Base-by-base conservation (phyloP, 2,113 vertebrate species). In the Montifringilla adamsi region DNA sequence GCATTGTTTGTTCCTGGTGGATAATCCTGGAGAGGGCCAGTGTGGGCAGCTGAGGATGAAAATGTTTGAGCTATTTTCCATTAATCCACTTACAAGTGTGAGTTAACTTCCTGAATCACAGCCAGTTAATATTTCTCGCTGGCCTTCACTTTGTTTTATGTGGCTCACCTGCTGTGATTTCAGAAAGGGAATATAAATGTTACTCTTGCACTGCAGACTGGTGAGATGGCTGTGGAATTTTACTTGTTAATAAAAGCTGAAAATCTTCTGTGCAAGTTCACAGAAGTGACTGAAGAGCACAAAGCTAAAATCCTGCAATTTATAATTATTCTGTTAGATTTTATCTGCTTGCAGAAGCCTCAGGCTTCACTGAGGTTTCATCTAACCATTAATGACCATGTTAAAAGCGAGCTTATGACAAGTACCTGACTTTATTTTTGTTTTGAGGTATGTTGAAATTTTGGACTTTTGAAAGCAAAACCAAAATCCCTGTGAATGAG, bases 351-450 rank as follows among this genome's bases (percentile, higher is more conserved):
- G 41, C 16, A 70, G 74, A 30, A 23, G 17, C 53, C 27, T 87
- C 30, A 35, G 3, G 24, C 13, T 59, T 82, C 11, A 7, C 35
- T 21, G 62, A 31, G 39, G 23, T 55, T 89, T 64, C 8, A n/a
- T 35, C 30, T 30, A 55, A 3, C 23, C 18, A 4, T 50, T 74
- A 85, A 46, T 39, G 26, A n/a, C 19, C 11, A 8, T 0, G 0
- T 37, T 60, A 56, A 66, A 94, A 89, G 66, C 17, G 31, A 64
- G 37, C 3, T 53, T 64, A 15, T 56, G 22, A 27, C 15, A 55
- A 53, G 13, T 15, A 56, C 1, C 6, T 74, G 44, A 2, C 13
- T 75, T 87, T 35, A 10, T n/a, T 77, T 83, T 46, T 77, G 10
- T 39, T 74, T 70, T 39, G 44, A 67, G 6, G 1, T 41, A 9